These are phyloP conservation scores for Chymomyza procnemis DNA, from an alignment of 2,888 invertebrate genomes.

Conservation along the genomic window DNA sequence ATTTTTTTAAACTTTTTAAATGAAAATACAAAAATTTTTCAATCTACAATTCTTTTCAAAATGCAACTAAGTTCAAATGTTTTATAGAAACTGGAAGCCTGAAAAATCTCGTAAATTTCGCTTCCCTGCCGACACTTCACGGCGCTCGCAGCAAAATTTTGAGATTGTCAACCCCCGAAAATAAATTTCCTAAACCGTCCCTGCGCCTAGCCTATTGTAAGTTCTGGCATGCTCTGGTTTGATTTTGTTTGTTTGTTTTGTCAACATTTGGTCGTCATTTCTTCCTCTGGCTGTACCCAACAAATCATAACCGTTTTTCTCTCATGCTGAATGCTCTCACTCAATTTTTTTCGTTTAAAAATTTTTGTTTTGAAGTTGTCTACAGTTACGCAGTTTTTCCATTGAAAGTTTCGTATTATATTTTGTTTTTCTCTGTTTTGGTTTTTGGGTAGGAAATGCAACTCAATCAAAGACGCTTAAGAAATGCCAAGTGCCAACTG, in stretches of 20 bases:
- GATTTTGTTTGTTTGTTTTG: constrained; percentile 56
- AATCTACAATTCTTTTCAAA: no score
- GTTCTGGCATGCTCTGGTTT: constrained; percentile 19
- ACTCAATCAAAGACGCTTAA: constrained; percentile 58
- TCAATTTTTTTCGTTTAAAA: constrained; percentile 10
- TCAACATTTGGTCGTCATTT: constrained; percentile 57
- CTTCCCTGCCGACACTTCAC: no score
- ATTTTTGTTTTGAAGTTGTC: constrained; percentile 46
- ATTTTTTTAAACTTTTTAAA: no score
- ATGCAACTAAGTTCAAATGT: no score
- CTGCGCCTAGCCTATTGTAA: constrained; percentile 38
- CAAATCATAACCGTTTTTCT: constrained; percentile 30
- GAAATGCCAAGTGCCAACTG: constrained; percentile 1
- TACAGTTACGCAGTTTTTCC: constrained; percentile 57
- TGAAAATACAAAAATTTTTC: no score
- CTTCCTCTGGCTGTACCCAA: background rate
- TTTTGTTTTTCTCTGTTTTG: constrained; percentile 17
- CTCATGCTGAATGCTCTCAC: background rate
- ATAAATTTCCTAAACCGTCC: background rate
- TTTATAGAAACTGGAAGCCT: no score
- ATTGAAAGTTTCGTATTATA: constrained; percentile 55
- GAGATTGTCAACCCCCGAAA: background rate
- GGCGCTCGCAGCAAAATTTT: no score
- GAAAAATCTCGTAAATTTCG: no score
- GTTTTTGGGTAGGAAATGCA: constrained; percentile 58